Evolutionary conservation across 2,113 vertebrate species (phyloP).

Genomic region (Gorsachius goisagi): DNA sequence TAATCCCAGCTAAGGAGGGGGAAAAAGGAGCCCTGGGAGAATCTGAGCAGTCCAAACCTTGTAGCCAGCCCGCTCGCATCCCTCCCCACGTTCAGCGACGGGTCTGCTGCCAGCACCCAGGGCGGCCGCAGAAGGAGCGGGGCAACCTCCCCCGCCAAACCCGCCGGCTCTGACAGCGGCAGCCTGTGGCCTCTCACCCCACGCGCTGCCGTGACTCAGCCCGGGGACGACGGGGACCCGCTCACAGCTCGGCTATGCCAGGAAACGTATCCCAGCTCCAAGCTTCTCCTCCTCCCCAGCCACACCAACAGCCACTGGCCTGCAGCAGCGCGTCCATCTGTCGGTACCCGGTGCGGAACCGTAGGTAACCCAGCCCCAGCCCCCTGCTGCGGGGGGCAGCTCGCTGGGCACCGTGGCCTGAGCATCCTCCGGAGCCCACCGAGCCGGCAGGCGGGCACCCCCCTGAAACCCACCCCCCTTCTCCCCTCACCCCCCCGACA

Average conservation of each 20-base stretch:
- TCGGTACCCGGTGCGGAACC: accelerated
- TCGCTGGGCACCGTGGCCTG: not conserved
- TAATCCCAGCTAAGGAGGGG: not conserved
- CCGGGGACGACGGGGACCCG: not conserved
- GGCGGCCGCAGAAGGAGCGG: accelerated
- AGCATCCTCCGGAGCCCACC: not conserved
- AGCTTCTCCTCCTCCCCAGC: not conserved
- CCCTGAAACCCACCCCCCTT: no score
- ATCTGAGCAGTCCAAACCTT: not conserved
- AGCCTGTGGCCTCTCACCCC: accelerated
- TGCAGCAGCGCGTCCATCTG: not conserved
- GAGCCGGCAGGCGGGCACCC: not conserved
- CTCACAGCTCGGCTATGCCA: not conserved
- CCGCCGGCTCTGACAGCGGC: accelerated
- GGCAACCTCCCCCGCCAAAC: accelerated
- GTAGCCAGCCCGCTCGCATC: not conserved
- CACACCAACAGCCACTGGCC: not conserved
- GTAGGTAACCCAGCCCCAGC: not conserved
- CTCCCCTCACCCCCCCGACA: no score
- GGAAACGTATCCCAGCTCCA: not conserved
- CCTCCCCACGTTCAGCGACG: accelerated
- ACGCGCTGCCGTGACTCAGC: not conserved
- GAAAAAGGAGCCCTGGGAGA: not conserved
- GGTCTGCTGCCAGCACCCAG: accelerated
- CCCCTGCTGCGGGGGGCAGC: not conserved